Base-by-base conservation (phyloP, 2,797 vertebrate species). In the Malurus splendens region DNA sequence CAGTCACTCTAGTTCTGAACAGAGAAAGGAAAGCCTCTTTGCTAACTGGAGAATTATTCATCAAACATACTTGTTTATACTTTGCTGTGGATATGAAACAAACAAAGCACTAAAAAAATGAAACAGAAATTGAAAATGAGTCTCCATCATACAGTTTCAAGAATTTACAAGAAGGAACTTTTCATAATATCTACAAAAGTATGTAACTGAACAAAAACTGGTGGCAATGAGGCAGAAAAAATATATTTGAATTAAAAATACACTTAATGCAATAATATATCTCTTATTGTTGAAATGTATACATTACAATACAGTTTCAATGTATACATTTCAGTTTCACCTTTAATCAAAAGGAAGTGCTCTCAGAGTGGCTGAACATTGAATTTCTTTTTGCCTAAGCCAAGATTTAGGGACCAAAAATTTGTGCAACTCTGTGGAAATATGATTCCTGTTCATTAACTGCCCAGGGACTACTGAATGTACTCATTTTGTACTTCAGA, bases 391-490 rank as follows among this genome's bases (percentile, higher is more conserved):
- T 27, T 52, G 81, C 33, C 78, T 83, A 78, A 94, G 73, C 25
- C 64, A 91, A 83, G n/a, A 89, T n/a, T 89, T 92, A 74, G 57
- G 83, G 36, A 87, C 5, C 42, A 83, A 74, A 30, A 95, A 51
- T 78, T 78, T 75, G 76, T 77, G 60, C 30, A 90, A 81, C 72
- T 86, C 65, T 33, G n/a, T 68, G 67, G 62, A 93, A 89, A 93
- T 56, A 48, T 60, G 76, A 94, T 55, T 90, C 71, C 47, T 94
- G 56, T 65, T 73, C 71, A 80, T 89, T 91, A 90, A 88, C 60
- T 22, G 44, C 48, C 24, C 66, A 86, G 22, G 42, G 71, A 86
- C 51, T 80, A 79, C 27, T 52, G 51, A 79, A 70, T 89, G 51
- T 59, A 86, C 75, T 78, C 9, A 70, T 83, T 87, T 95, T 79